Conservation (phyloP, 2,797 vertebrate species). For the Poeciliopsis gracilis region DNA sequence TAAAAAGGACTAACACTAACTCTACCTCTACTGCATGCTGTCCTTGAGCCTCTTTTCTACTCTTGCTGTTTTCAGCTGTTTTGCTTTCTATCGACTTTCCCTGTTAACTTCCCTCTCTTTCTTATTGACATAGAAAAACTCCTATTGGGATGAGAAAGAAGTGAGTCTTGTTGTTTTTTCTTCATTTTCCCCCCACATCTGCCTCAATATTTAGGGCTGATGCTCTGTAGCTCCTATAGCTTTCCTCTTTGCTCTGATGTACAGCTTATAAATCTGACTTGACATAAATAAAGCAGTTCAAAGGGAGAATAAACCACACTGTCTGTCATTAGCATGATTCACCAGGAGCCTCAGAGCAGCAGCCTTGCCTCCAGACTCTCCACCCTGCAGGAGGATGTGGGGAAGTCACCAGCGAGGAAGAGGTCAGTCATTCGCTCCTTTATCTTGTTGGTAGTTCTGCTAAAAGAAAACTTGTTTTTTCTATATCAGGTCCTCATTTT, state of each 20-base stretch:
- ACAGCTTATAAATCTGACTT: background rate
- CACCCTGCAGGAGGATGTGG: conserved; percentile 91
- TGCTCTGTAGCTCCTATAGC: conserved; percentile 23
- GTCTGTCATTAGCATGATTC: conserved; percentile 84
- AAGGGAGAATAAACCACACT: conserved; percentile 1
- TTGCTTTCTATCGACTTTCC: conserved; percentile 51
- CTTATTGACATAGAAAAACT: conserved; percentile 81
- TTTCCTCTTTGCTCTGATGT: conserved; percentile 40
- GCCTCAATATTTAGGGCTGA: conserved; percentile 44
- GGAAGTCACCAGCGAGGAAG: conserved; percentile 94
- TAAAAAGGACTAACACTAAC: background rate
- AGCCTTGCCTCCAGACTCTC: conserved; percentile 86
- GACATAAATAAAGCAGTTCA: background rate
- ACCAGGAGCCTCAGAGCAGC: conserved; percentile 89
- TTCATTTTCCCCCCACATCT: conserved; percentile 43
- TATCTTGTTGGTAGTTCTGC: background rate
- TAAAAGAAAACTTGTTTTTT: background rate
- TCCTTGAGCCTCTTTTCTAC: conserved; percentile 28
- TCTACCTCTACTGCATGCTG: conserved; percentile 1
- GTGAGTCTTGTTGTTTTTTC: conserved; percentile 81
- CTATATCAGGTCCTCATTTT: background rate
- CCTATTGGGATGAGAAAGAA: conserved; percentile 86
- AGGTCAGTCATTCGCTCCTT: conserved; percentile 78
- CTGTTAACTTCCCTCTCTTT: conserved; percentile 68
- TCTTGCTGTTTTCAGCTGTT: conserved; percentile 40